phyloP scores from a whole-genome alignment of 2,113 vertebrate genomes.

The Cololabis saira region DNA sequence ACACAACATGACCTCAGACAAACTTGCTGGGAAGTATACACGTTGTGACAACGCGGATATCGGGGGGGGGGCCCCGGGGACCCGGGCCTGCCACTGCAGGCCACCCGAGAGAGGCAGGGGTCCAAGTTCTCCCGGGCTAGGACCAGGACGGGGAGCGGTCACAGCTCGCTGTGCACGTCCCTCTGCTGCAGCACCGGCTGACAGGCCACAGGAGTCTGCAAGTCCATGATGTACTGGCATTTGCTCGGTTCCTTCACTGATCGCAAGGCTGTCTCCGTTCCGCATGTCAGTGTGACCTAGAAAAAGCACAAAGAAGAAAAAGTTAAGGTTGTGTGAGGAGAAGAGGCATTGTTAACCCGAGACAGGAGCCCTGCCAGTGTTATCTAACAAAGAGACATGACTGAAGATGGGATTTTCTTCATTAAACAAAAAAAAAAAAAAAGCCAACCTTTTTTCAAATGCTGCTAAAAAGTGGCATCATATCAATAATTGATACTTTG shows the following conservation, averaged over 20 bases:
- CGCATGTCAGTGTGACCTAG: slow-evolving; percentile 87
- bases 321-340: slow-evolving; percentile 44
- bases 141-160: slow-evolving; percentile 50
- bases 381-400: slow-evolving; percentile 25
- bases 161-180: slow-evolving; percentile 64
- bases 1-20: slow-evolving; percentile 52
- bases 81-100: slow-evolving; percentile 55
- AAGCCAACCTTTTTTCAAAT: background rate
- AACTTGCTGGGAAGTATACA: slow-evolving; percentile 59
- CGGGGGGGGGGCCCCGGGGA: slow-evolving; percentile 60
- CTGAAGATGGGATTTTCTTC: slow-evolving; percentile 14
- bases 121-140: slow-evolving; percentile 49
- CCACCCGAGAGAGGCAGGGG: slow-evolving; percentile 18
- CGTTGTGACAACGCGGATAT: slow-evolving; percentile 72
- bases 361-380: slow-evolving; percentile 42
- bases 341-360: slow-evolving; percentile 30
- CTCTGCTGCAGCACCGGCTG: slow-evolving; percentile 63
- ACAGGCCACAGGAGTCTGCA: slow-evolving; percentile 70
- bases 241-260: slow-evolving; percentile 80
- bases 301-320: slow-evolving; percentile 72
- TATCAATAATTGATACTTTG: slow-evolving; percentile 27
- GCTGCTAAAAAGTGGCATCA: background rate
- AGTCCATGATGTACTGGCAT: slow-evolving; percentile 68
- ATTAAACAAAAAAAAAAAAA: too few relatives aligned
- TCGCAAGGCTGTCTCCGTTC: slow-evolving; percentile 83